Conservation (phyloP, 2,888 invertebrate genomes). For the Muschampia plurimacula region DNA sequence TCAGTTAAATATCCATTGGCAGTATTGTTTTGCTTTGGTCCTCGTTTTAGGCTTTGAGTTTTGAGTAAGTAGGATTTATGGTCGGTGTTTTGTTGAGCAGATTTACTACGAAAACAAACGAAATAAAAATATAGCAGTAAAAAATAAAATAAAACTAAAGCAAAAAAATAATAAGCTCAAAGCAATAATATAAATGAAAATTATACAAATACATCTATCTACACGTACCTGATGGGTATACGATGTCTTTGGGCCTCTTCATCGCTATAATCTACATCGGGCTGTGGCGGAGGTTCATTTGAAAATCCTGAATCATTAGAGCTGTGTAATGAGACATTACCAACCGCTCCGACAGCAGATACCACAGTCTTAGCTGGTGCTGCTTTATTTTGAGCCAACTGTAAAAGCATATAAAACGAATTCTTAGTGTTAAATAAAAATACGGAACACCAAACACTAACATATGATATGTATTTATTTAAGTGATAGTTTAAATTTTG, state of each 20-base stretch:
- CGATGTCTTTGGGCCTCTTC: constrained; percentile 90
- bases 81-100: constrained; percentile 67
- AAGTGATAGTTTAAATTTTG: no score
- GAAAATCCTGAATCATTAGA: constrained; percentile 97
- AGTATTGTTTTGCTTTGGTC: constrained; percentile 65
- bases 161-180: constrained; percentile 53
- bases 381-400: constrained; percentile 77
- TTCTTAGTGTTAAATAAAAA: no score
- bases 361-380: constrained; percentile 80
- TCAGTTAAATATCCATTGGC: constrained; percentile 83
- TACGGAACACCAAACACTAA: no score
- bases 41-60: constrained; percentile 80
- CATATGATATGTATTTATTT: no score
- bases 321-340: constrained; percentile 93
- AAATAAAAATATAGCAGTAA: constrained; percentile 34
- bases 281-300: constrained; percentile 94
- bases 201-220: neutral
- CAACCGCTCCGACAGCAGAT: constrained; percentile 83
- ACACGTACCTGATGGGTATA: constrained; percentile 86
- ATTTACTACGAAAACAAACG: constrained; percentile 73
- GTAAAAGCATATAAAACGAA: constrained; percentile 18
- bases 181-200: neutral
- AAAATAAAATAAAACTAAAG: constrained; percentile 49
- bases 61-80: constrained; percentile 77
- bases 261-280: constrained; percentile 96